Base-by-base conservation (phyloP, 1,140 invertebrate species). In the Drosophila kurseongensis region DNA sequence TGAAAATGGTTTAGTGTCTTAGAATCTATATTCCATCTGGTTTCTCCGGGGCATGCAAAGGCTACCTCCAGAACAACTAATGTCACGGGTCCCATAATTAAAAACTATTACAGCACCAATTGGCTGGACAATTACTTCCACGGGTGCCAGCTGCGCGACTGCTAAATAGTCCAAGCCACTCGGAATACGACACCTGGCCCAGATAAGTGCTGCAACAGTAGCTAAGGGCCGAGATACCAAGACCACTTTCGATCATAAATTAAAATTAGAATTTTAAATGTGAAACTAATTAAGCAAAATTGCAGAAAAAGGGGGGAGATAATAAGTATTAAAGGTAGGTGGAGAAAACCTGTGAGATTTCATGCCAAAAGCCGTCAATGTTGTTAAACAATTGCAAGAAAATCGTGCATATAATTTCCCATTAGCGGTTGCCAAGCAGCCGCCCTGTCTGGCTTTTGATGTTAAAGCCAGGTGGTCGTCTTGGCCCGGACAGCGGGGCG, bases 261-360 rank as follows among this genome's bases (percentile, higher is more conserved):
- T 80, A 80, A 71, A 72, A 84, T 88, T 88, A 88, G 80, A 89
- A 88, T 88, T 89, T 84, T 84, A 88, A 88, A 88, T 88, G 65
- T 76, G 59, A 62, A 36, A 68, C 80, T 84, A 84, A 89, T 88
- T 89, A 88, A 74, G 72, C 60, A 55, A 59, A 58, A 29, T 52
- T 54, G 38, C 38, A 45, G 42, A 16, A 27, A 16, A 42, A 58
- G 50, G 59, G n/a, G 13, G 23, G n/a, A 35, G 44, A 35, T 63
- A 67, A 58, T 65, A 45, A 27, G 47, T 54, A 45, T 18, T 66
- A 72, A 41, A 72, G 16, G 54, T 78, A 67, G 16, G 63, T 48
- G 55, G 63, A 60, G 68, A 68, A 78, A 89, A 84, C 80, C 74
- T 88, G 84, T 88, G 84, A 88, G 84, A 89, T 83, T 89, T 88